phyloP scores from a whole-genome alignment of 2,113 vertebrate genomes.

The Cyanoderma ruficeps region DNA sequence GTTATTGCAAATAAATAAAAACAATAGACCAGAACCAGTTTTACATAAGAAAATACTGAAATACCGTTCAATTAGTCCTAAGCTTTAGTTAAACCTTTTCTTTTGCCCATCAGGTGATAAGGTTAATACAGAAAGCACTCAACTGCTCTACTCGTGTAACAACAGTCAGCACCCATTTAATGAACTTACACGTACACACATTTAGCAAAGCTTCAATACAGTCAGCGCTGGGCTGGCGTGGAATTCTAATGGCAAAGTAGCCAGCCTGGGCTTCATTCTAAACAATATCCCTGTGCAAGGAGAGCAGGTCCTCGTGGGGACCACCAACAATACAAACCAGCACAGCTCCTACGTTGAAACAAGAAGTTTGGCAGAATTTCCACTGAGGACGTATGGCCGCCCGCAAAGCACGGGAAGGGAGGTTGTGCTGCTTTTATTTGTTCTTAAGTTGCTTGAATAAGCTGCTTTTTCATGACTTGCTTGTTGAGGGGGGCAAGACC shows the following conservation, averaged over 20 bases:
- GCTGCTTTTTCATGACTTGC: constrained; percentile 52
- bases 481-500: background rate
- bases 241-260: constrained; percentile 58
- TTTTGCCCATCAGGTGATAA: constrained; percentile 73
- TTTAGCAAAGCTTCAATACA: constrained; percentile 53
- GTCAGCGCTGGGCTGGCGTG: background rate
- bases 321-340: background rate
- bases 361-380: constrained; percentile 58
- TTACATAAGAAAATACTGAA: constrained; percentile 81
- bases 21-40: constrained; percentile 83
- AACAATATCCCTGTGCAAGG: constrained; percentile 28
- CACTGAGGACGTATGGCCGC: background rate
- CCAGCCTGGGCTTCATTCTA: background rate
- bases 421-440: constrained; percentile 59
- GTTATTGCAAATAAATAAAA: constrained; percentile 85
- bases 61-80: constrained; percentile 74
- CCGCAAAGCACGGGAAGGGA: constrained; percentile 45
- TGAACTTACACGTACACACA: constrained; percentile 48
- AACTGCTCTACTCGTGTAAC: constrained; percentile 56
- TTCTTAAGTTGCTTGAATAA: constrained; percentile 64
- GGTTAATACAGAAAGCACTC: constrained; percentile 75
- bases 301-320: constrained; percentile 11
- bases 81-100: constrained; percentile 75
- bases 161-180: constrained; percentile 42
- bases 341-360: constrained; percentile 14